Base-by-base conservation (phyloP, 1,140 invertebrate species). In the Solenopsis fugax region DNA sequence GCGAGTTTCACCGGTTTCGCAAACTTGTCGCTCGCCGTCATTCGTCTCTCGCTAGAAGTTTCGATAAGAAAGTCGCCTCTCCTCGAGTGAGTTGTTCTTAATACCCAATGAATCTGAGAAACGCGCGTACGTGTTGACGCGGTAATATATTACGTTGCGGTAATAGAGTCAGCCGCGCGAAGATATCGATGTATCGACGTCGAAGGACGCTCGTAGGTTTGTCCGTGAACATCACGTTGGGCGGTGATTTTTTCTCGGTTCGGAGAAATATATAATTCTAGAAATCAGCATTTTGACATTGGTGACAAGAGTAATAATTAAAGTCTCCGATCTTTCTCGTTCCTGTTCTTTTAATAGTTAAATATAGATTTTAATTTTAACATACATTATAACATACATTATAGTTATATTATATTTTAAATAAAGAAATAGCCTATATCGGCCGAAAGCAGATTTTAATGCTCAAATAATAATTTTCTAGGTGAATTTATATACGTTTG, bases 161-260 rank as follows among this genome's bases (percentile, higher is more conserved):
- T 45, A 87, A 71, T 37, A 48, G 73, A 65, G 50, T 62, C 41
- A 50, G 13, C n/a, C 48, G 41, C 24, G 41, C 13, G 54, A 67
- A 58, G 37, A 45, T 75, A 75, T 73, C 87, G 69, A 85, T 75
- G 62, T 88, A 90, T 87, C 85, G 77, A 87, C 81, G 37, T 78
- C 81, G 88, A 90, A 90, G 89, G 89, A 90, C 89, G 34, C 12
- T 48, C 86, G 89, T 90, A 85, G 80, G 75, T 90, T 90, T 90
- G 85, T 73, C 75, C 52, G 18, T 45, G 72, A 87, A 64, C 60
- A 72, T 88, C 29, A 37, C 69, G 9, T 34, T 86, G 77, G 76
- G 37, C 24, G 50, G 60, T 64, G 80, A 88, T 90, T 81, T 77
- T 81, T 90, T 34, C 87, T 90, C 62, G 18, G 52, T 81, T 24